Evolutionary conservation across 30 jellyfish, hydroid and myxozoan species (phyloP).

Genomic region (Aurelia sp.): DNA sequence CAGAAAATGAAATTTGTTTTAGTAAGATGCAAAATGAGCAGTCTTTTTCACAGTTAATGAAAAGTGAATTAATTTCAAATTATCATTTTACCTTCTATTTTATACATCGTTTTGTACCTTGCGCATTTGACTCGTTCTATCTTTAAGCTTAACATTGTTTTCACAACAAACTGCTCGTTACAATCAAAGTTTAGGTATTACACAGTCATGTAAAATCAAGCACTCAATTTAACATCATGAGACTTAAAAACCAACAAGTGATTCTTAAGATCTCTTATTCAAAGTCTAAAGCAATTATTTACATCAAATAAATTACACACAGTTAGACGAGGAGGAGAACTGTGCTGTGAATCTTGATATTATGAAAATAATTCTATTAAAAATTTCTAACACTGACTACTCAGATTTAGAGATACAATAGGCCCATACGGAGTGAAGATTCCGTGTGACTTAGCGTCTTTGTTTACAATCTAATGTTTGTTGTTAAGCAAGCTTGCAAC

Average conservation of each 20-base stretch:
- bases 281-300: constrained; percentile 1
- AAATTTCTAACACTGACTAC: background rate
- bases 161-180: background rate
- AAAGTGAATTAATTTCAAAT: no score
- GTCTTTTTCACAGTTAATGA: no score
- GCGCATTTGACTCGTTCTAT: background rate
- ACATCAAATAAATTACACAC: background rate
- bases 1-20: no score
- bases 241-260: background rate
- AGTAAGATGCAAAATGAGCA: no score
- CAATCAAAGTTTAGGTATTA: constrained; percentile 14
- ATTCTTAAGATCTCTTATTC: background rate
- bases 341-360: constrained; percentile 16
- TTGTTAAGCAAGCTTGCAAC: background rate
- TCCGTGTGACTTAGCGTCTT: no score
- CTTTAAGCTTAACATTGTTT: constrained; percentile 1
- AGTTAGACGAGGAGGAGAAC: constrained; percentile 43
- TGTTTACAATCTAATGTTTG: no score
- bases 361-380: constrained; percentile 31
- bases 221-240: background rate
- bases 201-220: constrained; percentile 8
- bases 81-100: no score
- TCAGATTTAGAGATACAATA: background rate
- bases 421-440: background rate
- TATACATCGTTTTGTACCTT: no score